phyloP scores from a whole-genome alignment of 2,888 invertebrate species.

The Caenorhabditis sulstoni region DNA sequence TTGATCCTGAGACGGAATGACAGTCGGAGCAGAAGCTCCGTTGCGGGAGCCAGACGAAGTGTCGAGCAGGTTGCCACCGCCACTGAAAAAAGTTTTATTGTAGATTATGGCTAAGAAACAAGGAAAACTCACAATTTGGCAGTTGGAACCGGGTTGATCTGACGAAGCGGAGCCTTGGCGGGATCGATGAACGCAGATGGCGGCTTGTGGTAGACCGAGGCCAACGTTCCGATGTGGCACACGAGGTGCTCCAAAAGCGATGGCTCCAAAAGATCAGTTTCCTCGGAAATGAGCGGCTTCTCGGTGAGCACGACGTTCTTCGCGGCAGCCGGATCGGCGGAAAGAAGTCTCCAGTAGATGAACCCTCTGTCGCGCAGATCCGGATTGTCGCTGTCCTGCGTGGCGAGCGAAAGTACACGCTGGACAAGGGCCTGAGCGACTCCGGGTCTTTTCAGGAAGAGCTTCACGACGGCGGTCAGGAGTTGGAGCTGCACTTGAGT shows the following conservation, averaged over 20 bases:
- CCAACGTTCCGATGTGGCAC: slow-evolving; percentile 97
- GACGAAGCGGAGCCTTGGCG: slow-evolving; percentile 81
- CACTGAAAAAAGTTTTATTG: neutral
- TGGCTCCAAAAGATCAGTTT: slow-evolving; percentile 83
- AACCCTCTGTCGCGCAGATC: slow-evolving; percentile 98
- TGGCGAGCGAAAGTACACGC: slow-evolving; percentile 85
- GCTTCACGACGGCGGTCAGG: slow-evolving; percentile 96
- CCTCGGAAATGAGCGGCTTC: slow-evolving; percentile 96
- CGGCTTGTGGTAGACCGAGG: slow-evolving; percentile 98
- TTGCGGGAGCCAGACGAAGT: slow-evolving; percentile 45
- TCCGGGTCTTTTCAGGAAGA: slow-evolving; percentile 97
- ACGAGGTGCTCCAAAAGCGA: slow-evolving; percentile 95
- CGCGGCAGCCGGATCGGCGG: slow-evolving; percentile 98
- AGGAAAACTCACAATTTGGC: slow-evolving; percentile 41
- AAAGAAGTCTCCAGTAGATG: slow-evolving; percentile 98
- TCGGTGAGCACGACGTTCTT: slow-evolving; percentile 98
- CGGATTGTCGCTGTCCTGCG: slow-evolving; percentile 93
- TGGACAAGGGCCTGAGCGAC: slow-evolving; percentile 99
- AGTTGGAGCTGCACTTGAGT: slow-evolving; percentile 95
- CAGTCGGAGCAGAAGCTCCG: slow-evolving; percentile 46
- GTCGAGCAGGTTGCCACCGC: slow-evolving; percentile 46
- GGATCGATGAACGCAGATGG: slow-evolving; percentile 98
- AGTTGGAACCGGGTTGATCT: slow-evolving; percentile 53
- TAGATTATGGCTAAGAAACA: neutral
- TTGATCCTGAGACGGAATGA: slow-evolving; percentile 88